These are phyloP conservation scores for Dasyprocta punctata DNA, from an alignment of 2,113 vertebrate species.

Conservation along the genomic window DNA sequence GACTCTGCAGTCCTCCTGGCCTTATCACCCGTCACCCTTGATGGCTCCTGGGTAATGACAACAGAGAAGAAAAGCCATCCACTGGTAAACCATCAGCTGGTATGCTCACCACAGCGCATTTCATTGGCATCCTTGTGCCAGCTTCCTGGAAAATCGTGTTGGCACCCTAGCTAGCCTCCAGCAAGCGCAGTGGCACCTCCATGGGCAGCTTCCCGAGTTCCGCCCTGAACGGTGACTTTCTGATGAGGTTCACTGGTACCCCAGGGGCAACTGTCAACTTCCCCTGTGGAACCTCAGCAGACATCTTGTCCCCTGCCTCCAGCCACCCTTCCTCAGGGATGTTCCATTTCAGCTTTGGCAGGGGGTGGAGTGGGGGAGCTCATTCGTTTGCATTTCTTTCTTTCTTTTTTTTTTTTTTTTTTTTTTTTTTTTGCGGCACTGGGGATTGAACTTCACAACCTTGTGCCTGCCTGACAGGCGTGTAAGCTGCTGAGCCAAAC, in stretches of 20 bases:
- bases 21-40: background rate
- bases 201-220: background rate
- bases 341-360: background rate
- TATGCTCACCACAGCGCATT: background rate
- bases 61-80: background rate
- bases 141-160: background rate
- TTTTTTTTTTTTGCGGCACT: too few relatives aligned
- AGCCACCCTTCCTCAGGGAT: background rate
- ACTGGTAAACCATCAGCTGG: background rate
- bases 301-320: background rate
- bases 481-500: too few relatives aligned
- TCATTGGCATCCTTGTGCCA: background rate
- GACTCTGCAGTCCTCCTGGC: background rate
- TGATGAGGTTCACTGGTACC: background rate
- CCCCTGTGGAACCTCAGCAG: background rate
- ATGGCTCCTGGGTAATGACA: too few relatives aligned
- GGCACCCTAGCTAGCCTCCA: background rate
- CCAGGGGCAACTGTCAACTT: background rate
- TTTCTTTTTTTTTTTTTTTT: too few relatives aligned
- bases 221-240: background rate
- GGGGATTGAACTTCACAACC: too few relatives aligned
- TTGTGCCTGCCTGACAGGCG: too few relatives aligned
- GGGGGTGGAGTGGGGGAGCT: background rate
- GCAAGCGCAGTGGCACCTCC: background rate
- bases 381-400: background rate